Conservation (phyloP, 2,113 vertebrate genomes). For the Dinomys branickii region DNA sequence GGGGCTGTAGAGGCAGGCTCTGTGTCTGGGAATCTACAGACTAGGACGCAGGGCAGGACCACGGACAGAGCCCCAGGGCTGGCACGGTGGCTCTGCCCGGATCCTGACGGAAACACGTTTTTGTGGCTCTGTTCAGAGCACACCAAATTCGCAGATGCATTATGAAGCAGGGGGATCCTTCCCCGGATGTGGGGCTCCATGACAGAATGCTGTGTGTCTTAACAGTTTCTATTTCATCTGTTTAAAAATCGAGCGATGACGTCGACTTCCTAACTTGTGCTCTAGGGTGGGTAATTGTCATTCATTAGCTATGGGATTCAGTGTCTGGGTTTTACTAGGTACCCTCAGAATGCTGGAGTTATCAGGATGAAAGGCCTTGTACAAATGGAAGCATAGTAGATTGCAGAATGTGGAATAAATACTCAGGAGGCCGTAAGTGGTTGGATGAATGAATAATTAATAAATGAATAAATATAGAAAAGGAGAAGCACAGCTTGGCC, state of each 20-base stretch:
- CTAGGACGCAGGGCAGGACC: slow-evolving; percentile 64
- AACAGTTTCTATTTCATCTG: not conserved
- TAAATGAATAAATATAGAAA: not conserved
- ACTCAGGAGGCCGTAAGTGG: not conserved
- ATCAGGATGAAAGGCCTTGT: not conserved
- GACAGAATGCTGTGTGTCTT: not conserved
- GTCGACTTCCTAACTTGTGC: not conserved
- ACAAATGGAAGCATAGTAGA: not conserved
- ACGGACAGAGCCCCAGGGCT: slow-evolving; percentile 69
- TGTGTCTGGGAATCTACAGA: not conserved
- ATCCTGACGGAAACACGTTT: not conserved
- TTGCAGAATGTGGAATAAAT: not conserved
- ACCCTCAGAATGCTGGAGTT: not conserved
- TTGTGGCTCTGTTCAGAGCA: not conserved
- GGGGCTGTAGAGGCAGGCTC: not conserved
- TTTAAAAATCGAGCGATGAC: not conserved
- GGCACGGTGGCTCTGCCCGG: rapidly evolving
- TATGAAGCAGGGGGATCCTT: not conserved
- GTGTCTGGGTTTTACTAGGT: not conserved
- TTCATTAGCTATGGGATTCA: not conserved
- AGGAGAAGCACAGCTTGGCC: not conserved
- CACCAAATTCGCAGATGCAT: not conserved
- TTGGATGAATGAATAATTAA: not conserved
- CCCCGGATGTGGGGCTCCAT: not conserved
- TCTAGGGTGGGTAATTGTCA: not conserved